A percentile compares a stretch with the other conserved stretches of the same genome.
Conservation (phyloP, 64 coral and sea anemone species). For the Montipora foliosa region DNA sequence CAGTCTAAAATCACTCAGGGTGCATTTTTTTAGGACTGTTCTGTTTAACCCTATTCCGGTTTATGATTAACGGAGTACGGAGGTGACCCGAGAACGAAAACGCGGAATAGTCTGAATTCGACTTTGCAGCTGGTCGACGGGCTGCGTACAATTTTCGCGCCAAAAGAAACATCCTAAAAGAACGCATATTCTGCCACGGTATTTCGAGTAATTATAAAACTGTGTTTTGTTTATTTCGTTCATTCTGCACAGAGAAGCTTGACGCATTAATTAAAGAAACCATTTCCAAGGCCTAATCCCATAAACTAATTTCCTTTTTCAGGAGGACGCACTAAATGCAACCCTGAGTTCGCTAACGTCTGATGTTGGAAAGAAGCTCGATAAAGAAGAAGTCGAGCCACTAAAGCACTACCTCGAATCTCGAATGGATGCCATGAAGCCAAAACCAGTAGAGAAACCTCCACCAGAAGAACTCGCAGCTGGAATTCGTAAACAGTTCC, state of each 20-base stretch:
- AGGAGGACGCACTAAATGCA: slow-evolving; percentile 74
- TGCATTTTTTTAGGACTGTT: too few relatives aligned
- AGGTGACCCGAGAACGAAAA: too few relatives aligned
- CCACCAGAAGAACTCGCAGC: slow-evolving; percentile 76
- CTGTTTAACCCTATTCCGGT: too few relatives aligned
- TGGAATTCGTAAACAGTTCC: slow-evolving; percentile 73
- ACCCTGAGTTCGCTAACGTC: slow-evolving; percentile 52
- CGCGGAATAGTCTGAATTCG: too few relatives aligned
- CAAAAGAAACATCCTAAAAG: too few relatives aligned
- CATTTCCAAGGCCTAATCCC: background rate
- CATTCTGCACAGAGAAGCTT: background rate
- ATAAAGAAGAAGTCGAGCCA: slow-evolving; percentile 84
- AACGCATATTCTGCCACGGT: too few relatives aligned
- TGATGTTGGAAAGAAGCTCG: slow-evolving; percentile 78
- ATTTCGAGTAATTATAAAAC: too few relatives aligned
- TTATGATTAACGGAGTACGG: too few relatives aligned
- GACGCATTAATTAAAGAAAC: background rate
- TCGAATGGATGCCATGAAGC: slow-evolving; percentile 67
- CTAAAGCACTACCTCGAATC: slow-evolving; percentile 85
- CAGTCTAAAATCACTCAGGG: too few relatives aligned
- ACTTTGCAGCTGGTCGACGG: too few relatives aligned
- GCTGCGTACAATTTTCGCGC: too few relatives aligned
- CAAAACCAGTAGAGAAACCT: slow-evolving; percentile 69
- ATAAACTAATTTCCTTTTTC: background rate
- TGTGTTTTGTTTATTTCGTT: too few relatives aligned